phyloP scores from a whole-genome alignment of 2,797 vertebrate genomes.

The Eutrigla gurnardus region DNA sequence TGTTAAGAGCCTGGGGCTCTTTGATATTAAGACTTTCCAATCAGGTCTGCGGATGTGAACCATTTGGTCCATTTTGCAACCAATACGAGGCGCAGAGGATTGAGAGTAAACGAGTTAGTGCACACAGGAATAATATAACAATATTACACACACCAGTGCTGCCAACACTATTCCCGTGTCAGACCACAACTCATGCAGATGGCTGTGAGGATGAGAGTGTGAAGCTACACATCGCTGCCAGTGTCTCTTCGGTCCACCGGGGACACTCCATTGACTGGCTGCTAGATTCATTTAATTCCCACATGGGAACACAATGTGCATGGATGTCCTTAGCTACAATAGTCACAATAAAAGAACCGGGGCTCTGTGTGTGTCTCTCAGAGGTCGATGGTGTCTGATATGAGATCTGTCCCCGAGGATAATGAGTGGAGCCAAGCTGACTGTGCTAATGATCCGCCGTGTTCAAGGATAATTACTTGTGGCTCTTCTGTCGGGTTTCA shows the following conservation, averaged over 20 bases:
- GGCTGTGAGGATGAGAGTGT: slow-evolving; percentile 30
- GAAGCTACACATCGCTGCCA: slow-evolving; percentile 27
- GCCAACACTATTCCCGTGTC: slow-evolving; percentile 30
- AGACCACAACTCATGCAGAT: slow-evolving; percentile 40
- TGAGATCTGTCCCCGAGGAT: slow-evolving; percentile 53
- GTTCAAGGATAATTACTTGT: slow-evolving; percentile 60
- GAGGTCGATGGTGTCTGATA: slow-evolving; percentile 41
- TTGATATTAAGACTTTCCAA: not conserved
- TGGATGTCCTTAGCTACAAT: slow-evolving; percentile 36
- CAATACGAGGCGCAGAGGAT: not conserved
- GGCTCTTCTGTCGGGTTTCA: slow-evolving; percentile 38
- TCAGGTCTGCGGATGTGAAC: slow-evolving; percentile 8
- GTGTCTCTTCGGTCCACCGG: slow-evolving; percentile 30
- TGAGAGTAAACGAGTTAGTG: not conserved
- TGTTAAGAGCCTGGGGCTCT: slow-evolving; percentile 7
- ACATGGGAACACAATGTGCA: slow-evolving; percentile 3
- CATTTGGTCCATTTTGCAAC: not conserved
- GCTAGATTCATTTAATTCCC: slow-evolving; percentile 52
- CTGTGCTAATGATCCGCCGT: slow-evolving; percentile 55
- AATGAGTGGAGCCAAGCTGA: slow-evolving; percentile 48
- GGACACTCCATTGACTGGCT: slow-evolving; percentile 39
- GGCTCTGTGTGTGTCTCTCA: slow-evolving; percentile 24
- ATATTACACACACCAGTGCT: slow-evolving; percentile 14
- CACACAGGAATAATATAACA: slow-evolving; percentile 6
- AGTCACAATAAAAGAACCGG: slow-evolving; percentile 33